These are phyloP conservation scores for Callopanchax toddi DNA, from an alignment of 2,113 vertebrate genomes.

Conservation along the genomic window DNA sequence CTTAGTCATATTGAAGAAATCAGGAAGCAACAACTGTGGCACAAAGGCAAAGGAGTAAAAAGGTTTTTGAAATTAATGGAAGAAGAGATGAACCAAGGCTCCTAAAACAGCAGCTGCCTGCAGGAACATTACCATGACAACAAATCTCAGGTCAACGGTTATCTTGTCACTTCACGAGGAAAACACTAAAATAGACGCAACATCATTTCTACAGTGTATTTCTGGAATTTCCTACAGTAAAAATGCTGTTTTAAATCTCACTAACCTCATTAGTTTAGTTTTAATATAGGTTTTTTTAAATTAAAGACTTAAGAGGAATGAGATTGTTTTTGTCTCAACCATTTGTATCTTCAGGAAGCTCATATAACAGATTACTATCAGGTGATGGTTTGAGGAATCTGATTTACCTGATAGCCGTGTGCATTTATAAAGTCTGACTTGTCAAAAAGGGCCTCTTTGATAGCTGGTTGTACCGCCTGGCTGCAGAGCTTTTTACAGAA, in stretches of 20 bases:
- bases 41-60: background rate
- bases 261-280: background rate
- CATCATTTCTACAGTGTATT: background rate
- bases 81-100: background rate
- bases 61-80: background rate
- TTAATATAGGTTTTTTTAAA: no score
- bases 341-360: slow-evolving; percentile 6
- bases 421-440: slow-evolving; percentile 17
- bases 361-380: slow-evolving; percentile 2
- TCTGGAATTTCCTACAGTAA: background rate
- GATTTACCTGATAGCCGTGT: slow-evolving; percentile 28
- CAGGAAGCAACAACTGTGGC: background rate
- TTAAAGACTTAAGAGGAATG: no score
- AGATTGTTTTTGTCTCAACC: slow-evolving; percentile 17
- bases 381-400: slow-evolving; percentile 29
- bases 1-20: background rate
- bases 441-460: slow-evolving; percentile 19
- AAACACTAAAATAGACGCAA: background rate
- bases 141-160: slow-evolving; percentile 9
- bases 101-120: slow-evolving; percentile 1
- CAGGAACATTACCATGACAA: slow-evolving; percentile 17
- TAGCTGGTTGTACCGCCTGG: slow-evolving; percentile 10
- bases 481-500: slow-evolving; percentile 44
- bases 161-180: background rate
- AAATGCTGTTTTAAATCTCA: background rate